Evolutionary conservation across 2,113 vertebrate genomes (phyloP), one percentile per base, ranked within the genome.

Genomic region (Balaenoptera acutorostrata): DNA sequence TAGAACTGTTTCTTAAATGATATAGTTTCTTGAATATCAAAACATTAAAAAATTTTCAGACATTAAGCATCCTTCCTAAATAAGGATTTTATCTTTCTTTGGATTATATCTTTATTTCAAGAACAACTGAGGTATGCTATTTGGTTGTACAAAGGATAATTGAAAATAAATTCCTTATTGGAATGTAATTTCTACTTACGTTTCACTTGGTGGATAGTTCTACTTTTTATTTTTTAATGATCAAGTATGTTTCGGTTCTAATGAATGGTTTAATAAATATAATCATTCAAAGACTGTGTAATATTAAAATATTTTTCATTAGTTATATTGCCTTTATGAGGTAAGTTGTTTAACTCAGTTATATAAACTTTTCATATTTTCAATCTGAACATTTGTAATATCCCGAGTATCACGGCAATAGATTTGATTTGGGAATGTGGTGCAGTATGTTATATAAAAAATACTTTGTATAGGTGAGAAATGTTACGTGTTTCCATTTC

Each of bases 401-500:
- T 93, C 88, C 27, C 94, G 63, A 96, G 20, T 89, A 13, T 82
- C 23, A 78, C 31, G 15, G 44, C 68, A 94, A 2, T 94, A 44
- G 33, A 59, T 96, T 94, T 96, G 82, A 68, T 96, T 84, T 90
- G 63, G 82, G 33, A 95, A 93, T 90, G 33, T 95, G 61, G 25
- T 82, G 1, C 88, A 46, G 41, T 89, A 64, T 41, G 52, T 88
- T 80, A 44, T 64, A 61, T 63, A 81, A 75, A 93, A 90, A 93
- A 72, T 92, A 89, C 69, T 44, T 74, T 92, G n/a, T 96, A 23
- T 84, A 97, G 71, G 64, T 88, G 55, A 97, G 80, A 97, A 97
- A 90, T 95, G 98, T 97, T 97, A n/a, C 4, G 33, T 98, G 96
- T 98, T 96, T 97, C 93, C 97, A 98, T 98, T 96, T 91, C 88